Evolutionary conservation across 1,140 invertebrate genomes (phyloP).

Genomic region (Rhyacophila brunnea): DNA sequence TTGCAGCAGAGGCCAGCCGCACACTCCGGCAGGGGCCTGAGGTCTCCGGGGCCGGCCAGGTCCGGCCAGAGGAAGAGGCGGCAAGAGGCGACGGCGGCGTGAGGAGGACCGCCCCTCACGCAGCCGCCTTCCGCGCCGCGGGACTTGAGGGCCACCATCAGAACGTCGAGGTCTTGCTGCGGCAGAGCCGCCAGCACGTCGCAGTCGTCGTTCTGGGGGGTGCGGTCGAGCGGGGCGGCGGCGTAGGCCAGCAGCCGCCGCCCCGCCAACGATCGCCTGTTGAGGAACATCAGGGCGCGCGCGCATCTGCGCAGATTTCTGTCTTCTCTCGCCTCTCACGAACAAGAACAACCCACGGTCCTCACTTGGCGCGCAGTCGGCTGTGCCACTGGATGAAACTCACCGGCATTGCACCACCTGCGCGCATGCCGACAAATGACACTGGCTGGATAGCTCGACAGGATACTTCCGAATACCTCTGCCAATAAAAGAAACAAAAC

Average conservation of each 20-base stretch:
- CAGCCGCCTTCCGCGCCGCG: constrained; percentile 40
- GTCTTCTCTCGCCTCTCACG: constrained; percentile 1
- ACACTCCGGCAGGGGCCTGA: constrained; percentile 66
- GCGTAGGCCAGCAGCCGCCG: constrained; percentile 13
- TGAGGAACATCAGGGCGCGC: constrained; percentile 10
- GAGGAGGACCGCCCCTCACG: constrained; percentile 39
- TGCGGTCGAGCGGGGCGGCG: constrained; percentile 5
- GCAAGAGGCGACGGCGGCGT: constrained; percentile 48
- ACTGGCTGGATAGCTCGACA: no score
- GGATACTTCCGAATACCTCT: no score
- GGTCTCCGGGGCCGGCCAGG: constrained; percentile 58
- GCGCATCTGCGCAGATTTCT: constrained; percentile 10
- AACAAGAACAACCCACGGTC: constrained; percentile 10
- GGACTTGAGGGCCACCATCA: constrained; percentile 38
- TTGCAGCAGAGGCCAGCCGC: constrained; percentile 68
- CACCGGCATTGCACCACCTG: neutral
- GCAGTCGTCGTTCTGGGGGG: neutral
- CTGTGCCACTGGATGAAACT: neutral
- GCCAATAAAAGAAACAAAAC: no score
- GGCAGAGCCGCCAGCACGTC: neutral
- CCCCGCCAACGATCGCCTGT: constrained; percentile 9
- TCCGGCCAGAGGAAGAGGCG: constrained; percentile 74
- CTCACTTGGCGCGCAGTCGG: neutral
- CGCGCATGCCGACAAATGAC: neutral
- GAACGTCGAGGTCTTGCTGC: constrained; percentile 31